Conservation (phyloP, 2,797 vertebrate species). For the Cephalopachus bancanus region DNA sequence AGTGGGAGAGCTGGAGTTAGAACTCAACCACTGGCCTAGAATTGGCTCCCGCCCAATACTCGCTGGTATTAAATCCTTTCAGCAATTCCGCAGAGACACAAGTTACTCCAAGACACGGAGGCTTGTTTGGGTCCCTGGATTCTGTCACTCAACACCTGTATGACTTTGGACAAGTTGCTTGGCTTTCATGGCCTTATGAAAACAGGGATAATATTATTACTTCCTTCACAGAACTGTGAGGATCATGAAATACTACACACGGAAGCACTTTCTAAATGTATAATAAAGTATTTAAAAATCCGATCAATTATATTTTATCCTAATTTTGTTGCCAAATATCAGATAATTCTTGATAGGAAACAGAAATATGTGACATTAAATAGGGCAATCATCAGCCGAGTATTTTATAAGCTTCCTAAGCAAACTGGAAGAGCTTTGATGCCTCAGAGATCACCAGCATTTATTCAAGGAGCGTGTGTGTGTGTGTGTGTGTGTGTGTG, state of each 20-base stretch:
- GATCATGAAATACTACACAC: neutral
- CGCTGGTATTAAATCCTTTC: neutral
- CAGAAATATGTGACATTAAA: neutral
- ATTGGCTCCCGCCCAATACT: neutral
- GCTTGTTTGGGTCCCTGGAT: neutral
- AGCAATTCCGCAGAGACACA: neutral
- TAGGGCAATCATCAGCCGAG: neutral
- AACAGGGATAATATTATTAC: neutral
- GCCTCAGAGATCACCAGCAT: neutral
- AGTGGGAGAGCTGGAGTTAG: neutral
- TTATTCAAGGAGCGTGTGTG: neutral
- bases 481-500: neutral
- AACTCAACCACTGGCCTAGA: neutral
- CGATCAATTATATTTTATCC: conserved; percentile 5
- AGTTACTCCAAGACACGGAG: neutral
- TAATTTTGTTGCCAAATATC: neutral
- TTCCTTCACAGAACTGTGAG: neutral
- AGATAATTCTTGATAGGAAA: conserved; percentile 11
- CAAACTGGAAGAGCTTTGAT: neutral
- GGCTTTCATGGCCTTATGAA: neutral
- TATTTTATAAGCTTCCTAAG: neutral
- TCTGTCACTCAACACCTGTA: neutral
- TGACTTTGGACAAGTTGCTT: neutral
- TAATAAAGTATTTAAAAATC: neutral
- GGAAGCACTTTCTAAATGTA: neutral